phyloP scores from a whole-genome alignment of 37 sponge, comb jelly and placozoan species.

The Agelas oroides region DNA sequence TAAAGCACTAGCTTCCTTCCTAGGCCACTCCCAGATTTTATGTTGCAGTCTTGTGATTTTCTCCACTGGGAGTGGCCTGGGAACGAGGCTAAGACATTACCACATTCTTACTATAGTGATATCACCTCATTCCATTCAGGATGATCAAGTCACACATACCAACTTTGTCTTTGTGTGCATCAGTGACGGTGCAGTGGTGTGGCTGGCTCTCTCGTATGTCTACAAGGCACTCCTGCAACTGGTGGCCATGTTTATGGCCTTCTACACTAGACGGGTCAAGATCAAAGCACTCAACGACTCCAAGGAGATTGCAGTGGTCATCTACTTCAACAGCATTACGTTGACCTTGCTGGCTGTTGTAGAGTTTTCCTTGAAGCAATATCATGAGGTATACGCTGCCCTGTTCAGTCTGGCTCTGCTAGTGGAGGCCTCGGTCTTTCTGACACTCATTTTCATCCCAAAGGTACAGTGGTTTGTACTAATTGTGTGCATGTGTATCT shows the following conservation, averaged over 20 bases:
- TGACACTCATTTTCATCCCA: conserved; percentile 16
- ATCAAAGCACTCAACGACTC: conserved; percentile 43
- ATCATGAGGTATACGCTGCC: not conserved
- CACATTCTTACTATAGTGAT: no score
- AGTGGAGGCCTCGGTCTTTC: conserved; percentile 4
- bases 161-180: no score
- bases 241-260: conserved; percentile 31
- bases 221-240: conserved; percentile 33
- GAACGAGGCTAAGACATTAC: no score
- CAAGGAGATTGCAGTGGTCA: conserved; percentile 25
- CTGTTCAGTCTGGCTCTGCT: not conserved
- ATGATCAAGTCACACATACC: no score
- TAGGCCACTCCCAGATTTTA: no score
- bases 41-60: no score
- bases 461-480: no score
- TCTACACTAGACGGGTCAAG: conserved; percentile 19
- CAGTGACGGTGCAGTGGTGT: not conserved
- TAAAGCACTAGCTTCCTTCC: no score
- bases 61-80: no score
- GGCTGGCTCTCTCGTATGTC: conserved; percentile 19
- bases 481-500: no score
- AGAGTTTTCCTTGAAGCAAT: conserved; percentile 6
- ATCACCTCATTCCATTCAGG: no score
- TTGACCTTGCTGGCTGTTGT: conserved; percentile 6
- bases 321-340: conserved; percentile 37